Evolutionary conservation across 1,140 invertebrate species (phyloP).

Genomic region (Lasaia peninsularis): DNA sequence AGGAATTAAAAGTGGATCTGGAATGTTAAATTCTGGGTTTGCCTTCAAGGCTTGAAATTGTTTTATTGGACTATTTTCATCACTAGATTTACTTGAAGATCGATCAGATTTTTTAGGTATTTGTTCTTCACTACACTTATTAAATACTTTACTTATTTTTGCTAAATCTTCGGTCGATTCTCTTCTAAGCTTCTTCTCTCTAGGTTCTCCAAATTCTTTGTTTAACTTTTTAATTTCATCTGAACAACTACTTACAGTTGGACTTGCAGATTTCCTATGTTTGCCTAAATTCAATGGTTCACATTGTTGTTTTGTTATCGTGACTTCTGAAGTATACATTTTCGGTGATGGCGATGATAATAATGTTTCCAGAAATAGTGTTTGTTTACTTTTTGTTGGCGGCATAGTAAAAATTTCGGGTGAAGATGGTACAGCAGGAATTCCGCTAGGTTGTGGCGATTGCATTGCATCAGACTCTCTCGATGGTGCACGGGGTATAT

Average conservation of each 20-base stretch:
- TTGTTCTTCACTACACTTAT: slow-evolving; percentile 56
- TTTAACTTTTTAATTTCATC: slow-evolving; percentile 77
- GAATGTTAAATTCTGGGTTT: slow-evolving; percentile 83
- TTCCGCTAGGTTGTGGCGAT: slow-evolving; percentile 82
- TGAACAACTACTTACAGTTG: slow-evolving; percentile 79
- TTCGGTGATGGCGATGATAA: slow-evolving; percentile 76
- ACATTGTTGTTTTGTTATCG: slow-evolving; percentile 79
- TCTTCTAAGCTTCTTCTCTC: slow-evolving; percentile 77
- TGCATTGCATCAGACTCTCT: slow-evolving; percentile 81
- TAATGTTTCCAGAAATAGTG: slow-evolving; percentile 77
- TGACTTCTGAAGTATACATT: slow-evolving; percentile 77
- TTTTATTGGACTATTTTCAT: slow-evolving; percentile 81
- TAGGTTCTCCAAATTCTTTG: slow-evolving; percentile 77
- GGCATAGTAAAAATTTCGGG: slow-evolving; percentile 78
- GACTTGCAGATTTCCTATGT: slow-evolving; percentile 79
- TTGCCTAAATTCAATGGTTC: slow-evolving; percentile 83
- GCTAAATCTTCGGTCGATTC: slow-evolving; percentile 66
- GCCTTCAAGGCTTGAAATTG: slow-evolving; percentile 85
- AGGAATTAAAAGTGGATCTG: slow-evolving; percentile 88
- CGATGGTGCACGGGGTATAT: slow-evolving; percentile 76
- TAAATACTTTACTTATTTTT: slow-evolving; percentile 65
- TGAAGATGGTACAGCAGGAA: slow-evolving; percentile 80
- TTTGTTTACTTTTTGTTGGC: slow-evolving; percentile 73
- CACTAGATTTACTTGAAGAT: slow-evolving; percentile 52
- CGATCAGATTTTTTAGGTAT: slow-evolving; percentile 44